These are phyloP conservation scores for Tribolium freemani DNA, from an alignment of 2,888 invertebrate species.

Conservation along the genomic window DNA sequence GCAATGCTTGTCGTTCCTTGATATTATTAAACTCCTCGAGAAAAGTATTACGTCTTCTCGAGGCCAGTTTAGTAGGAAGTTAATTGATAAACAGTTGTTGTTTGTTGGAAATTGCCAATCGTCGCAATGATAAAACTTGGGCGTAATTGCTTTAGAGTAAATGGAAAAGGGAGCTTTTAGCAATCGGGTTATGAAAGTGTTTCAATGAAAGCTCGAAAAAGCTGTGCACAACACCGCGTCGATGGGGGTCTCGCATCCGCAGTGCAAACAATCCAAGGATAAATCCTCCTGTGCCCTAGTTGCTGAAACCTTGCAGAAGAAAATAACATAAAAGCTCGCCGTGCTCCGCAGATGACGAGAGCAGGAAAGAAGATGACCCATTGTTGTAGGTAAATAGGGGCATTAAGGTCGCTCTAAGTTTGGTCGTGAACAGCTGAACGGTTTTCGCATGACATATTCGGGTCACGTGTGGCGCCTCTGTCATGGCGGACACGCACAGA, in stretches of 20 bases:
- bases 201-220: conserved; percentile 40
- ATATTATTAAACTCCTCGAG: neutral
- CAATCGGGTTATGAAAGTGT: conserved; percentile 42
- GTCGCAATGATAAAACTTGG: neutral
- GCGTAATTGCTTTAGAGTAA: conserved; percentile 42
- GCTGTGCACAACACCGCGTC: conserved; percentile 13
- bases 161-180: conserved; percentile 43
- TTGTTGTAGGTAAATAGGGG: conserved; percentile 40
- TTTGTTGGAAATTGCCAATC: neutral
- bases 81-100: neutral
- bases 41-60: neutral
- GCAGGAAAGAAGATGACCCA: conserved; percentile 25
- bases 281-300: conserved; percentile 31
- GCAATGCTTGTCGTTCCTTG: neutral
- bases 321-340: conserved; percentile 11
- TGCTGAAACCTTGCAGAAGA: conserved; percentile 24
- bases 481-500: conserved; percentile 54
- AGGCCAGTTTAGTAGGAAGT: neutral
- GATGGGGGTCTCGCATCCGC: conserved; percentile 21
- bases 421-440: conserved; percentile 41
- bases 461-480: conserved; percentile 58
- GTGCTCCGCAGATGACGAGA: neutral
- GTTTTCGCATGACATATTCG: conserved; percentile 49
- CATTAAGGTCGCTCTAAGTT: conserved; percentile 29
- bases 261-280: conserved; percentile 35